Evolutionary conservation across 2,113 vertebrate species (phyloP), one percentile per base, ranked within the genome.

Genomic region (Crotalus horridus): DNA sequence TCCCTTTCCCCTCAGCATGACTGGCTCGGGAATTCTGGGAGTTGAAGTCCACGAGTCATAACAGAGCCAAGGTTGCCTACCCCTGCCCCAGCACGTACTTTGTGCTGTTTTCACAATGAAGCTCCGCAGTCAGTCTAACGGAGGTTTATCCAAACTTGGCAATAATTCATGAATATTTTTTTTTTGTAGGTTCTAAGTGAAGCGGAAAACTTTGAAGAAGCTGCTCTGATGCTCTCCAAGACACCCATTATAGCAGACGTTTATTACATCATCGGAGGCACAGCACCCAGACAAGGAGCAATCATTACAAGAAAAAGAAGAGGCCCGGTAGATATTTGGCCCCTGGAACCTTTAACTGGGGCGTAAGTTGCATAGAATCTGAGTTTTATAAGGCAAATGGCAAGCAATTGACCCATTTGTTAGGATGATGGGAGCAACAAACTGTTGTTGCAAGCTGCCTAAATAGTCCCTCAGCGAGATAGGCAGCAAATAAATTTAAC

Each of bases 241-340:
- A 95, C 97, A 4, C 99, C 99, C 58, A 98, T 99, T 89, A 99
- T 99, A 93, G 98, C 98, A 2, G 97, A 98, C 51, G 98, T 99
- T 86, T 99, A 99, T 95, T 99, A 99, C 92, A 99, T 99, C 6
- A 98, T 99, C 3, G 99, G 97, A 0, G 99, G 99, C 0, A 94
- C 95, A 1, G 95, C 88, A 0, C 95, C 98, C 10, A 96, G 93
- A n/a, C 98, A 99, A 94, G 99, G 99, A 3, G 96, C 97, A 0
- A 98, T 99, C 90, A 98, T 99, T 93, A 99, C 99, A 0, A 98
- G 99, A 96, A 97, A 98, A 85, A 98, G 98, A 93, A 59, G 11
- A 0, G 98, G 98, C 7, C 97, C 98, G 0, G 98, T 94, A 24
- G 99, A 99, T 89, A 98, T 99, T 94, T 99, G 99, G 99, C 97